These are phyloP conservation scores for Atethmia centrago DNA, from an alignment of 2,888 invertebrate species.

Conservation along the genomic window DNA sequence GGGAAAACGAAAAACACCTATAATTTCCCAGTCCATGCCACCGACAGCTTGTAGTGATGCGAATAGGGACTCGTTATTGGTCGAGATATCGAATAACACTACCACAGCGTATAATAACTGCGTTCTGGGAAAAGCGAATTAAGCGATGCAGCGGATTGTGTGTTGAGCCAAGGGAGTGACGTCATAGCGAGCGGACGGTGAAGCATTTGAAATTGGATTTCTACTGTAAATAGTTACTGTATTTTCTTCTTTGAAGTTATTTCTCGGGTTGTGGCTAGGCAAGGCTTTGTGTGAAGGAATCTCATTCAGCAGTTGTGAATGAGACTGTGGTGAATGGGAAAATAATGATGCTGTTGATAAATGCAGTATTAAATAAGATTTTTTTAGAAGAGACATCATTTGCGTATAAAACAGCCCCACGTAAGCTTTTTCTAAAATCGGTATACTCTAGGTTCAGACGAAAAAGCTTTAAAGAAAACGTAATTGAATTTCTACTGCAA, in stretches of 20 bases:
- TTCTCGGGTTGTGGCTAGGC: conserved; percentile 21
- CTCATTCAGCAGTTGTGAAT: conserved; percentile 13
- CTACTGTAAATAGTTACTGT: conserved; percentile 49
- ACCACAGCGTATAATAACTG: conserved; percentile 56
- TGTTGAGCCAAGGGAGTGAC: conserved; percentile 46
- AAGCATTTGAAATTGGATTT: conserved; percentile 61
- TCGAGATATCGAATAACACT: conserved; percentile 65
- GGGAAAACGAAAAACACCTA: conserved; percentile 52
- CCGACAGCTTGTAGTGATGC: conserved; percentile 64
- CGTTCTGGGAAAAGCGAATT: conserved; percentile 45
- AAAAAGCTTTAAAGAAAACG: conserved; percentile 2
- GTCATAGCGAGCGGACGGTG: conserved; percentile 39
- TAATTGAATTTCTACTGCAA: conserved; percentile 48
- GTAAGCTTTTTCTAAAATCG: neutral
- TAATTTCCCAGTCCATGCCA: conserved; percentile 57
- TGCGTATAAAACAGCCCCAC: neutral
- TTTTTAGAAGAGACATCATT: neutral
- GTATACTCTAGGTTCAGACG: neutral
- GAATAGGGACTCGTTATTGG: conserved; percentile 65
- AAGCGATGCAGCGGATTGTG: conserved; percentile 53
- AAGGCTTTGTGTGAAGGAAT: conserved; percentile 13
- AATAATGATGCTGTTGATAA: neutral
- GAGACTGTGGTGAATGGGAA: neutral
- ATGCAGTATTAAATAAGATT: neutral
- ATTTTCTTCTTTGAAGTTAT: conserved; percentile 34